A percentile compares a stretch with the other conserved stretches of the same genome.
phyloP scores from a whole-genome alignment of 1,140 invertebrate species.

The Dendrolimus kikuchii region DNA sequence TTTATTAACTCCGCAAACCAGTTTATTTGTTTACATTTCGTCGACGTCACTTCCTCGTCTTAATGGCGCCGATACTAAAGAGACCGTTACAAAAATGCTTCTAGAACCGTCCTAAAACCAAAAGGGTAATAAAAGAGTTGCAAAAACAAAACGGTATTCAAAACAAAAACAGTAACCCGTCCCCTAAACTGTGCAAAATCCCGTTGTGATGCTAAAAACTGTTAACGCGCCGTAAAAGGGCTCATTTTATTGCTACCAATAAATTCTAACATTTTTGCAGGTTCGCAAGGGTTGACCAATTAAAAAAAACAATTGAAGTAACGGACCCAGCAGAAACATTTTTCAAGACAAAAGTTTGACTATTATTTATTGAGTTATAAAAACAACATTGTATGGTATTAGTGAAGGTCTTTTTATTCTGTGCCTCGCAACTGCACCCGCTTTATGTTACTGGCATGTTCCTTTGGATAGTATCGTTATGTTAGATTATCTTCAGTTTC shows the following conservation, averaged over 20 bases:
- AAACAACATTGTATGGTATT: too few species aligned
- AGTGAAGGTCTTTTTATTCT: too few species aligned
- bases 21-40: too few species aligned
- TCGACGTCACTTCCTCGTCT: neutral
- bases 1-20: too few species aligned
- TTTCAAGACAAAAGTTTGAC: constrained; percentile 5
- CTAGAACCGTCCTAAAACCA: neutral
- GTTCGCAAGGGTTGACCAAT: constrained; percentile 11
- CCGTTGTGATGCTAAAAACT: constrained; percentile 6
- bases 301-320: constrained; percentile 16
- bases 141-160: neutral
- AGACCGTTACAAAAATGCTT: neutral
- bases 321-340: constrained; percentile 7
- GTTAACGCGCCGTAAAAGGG: constrained; percentile 26
- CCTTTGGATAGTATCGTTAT: too few species aligned
- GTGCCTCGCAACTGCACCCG: too few species aligned
- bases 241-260: constrained; percentile 36
- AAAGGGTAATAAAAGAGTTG: neutral
- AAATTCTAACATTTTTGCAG: constrained; percentile 18
- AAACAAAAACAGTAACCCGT: neutral
- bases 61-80: constrained; percentile 1
- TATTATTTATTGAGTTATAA: neutral
- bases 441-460: too few species aligned
- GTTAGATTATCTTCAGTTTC: too few species aligned
- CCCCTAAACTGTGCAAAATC: neutral